Conservation (phyloP, 2,888 invertebrate genomes). For the Furcula furcula region DNA sequence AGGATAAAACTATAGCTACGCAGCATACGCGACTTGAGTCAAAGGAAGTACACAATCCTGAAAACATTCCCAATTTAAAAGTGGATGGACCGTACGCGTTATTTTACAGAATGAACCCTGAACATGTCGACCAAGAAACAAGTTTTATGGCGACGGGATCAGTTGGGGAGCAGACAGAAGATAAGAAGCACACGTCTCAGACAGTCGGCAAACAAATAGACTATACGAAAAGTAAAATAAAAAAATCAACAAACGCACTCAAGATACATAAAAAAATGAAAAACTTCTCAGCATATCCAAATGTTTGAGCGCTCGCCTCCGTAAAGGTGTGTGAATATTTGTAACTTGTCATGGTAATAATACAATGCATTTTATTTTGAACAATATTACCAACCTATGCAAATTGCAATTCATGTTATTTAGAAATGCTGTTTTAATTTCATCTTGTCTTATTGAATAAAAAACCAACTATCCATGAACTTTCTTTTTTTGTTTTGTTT, state of each 20-base stretch:
- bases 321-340: too few relatives aligned
- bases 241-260: slow-evolving; percentile 18
- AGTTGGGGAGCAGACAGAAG: slow-evolving; percentile 19
- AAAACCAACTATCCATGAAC: neutral
- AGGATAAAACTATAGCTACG: slow-evolving; percentile 27
- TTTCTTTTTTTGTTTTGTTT: too few relatives aligned
- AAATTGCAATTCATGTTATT: neutral
- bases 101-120: slow-evolving; percentile 53
- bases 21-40: slow-evolving; percentile 7
- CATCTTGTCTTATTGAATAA: neutral
- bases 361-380: slow-evolving; percentile 1
- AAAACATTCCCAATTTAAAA: slow-evolving; percentile 22
- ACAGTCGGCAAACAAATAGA: slow-evolving; percentile 18
- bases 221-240: slow-evolving; percentile 9
- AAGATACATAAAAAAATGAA: slow-evolving; percentile 37
- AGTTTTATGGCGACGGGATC: slow-evolving; percentile 23
- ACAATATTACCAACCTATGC: neutral
- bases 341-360: slow-evolving; percentile 3
- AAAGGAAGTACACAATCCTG: neutral
- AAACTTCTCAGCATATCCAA: slow-evolving; percentile 30
- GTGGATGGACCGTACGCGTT: slow-evolving; percentile 48
- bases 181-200: too few relatives aligned
- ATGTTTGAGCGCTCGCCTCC: too few relatives aligned
- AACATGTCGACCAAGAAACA: slow-evolving; percentile 33
- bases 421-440: neutral